Evolutionary conservation across 30 jellyfish, hydroid and myxozoan genomes (phyloP), one percentile per base, ranked within the genome.

Genomic region (Pelagia noctiluca): DNA sequence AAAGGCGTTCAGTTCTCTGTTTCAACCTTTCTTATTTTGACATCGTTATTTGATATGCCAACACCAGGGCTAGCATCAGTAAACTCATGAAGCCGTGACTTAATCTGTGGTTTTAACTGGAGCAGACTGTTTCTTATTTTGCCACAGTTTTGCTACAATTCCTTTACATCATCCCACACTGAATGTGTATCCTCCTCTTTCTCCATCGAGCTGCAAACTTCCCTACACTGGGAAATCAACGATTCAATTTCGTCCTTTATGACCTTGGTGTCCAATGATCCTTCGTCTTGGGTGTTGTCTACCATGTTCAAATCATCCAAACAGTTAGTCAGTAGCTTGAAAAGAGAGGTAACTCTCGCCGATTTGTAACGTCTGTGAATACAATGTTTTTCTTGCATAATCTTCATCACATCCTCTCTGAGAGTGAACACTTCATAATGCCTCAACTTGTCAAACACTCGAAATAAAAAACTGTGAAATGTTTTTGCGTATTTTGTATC

Each of bases 1-100:
- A 37, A 37, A 35, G 67, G 67, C 82, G 82, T 70, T 34, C 82
- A 34, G 82, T 70, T 42, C 57, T 5, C 57, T 42, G 57, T 42
- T 42, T 42, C 57, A 42, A 42, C 57, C 57, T 5, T 42, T 42
- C 57, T 42, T 42, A 42, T 42, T 42, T 42, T 42, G 57, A 42
- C 57, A 42, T 42, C 57, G 57, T 42, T 42, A 42, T 42, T 42
- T 42, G 57, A 42, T 42, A 42, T 42, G 57, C 57, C 57, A 42
- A 42, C 57, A 42, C 57, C 57, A 42, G 57, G 57, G 57, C 57
- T 16, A 42, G 57, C 57, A 42, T 42, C 57, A 42, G 57, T 42
- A 42, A 42, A 42, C 57, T 42, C 16, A 16, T 42, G 57, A 16
- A 42, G 57, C 57, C 57, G 57, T 42, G 57, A 42, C 57, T 42